Base-by-base conservation (phyloP, 2,797 vertebrate genomes). In the Orestias chungarensis region DNA sequence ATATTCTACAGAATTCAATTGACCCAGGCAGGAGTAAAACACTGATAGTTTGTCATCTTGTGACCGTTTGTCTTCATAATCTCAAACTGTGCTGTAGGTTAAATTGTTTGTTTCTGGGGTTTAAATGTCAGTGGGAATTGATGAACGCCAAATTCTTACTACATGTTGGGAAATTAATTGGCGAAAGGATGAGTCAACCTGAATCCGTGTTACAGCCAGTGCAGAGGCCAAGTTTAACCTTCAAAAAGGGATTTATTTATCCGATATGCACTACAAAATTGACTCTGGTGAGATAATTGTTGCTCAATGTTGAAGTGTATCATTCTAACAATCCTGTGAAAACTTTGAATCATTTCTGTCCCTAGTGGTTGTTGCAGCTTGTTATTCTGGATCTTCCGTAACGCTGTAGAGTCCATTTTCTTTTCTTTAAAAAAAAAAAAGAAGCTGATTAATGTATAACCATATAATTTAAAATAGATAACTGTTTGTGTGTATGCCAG, bases 401-500 rank as follows among this genome's bases (percentile, higher is more conserved):
- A n/a, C n/a, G 29, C 52, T 54, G 12, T 25, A 54, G 12, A 54
- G 14, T 54, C 17, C n/a, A n/a, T n/a, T 1, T 12, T 12, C 25
- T 12, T 27, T 14, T 27, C 27, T 6, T 1, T 14, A 14, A 25
- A 23, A n/a, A n/a, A 50, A 50, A 11, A 47, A 23, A 25, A 27
- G 27, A 29, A 8, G 52, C 18, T 31, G 52, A 14, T 29, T 1
- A 54, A 12, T 54, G n/a, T 12, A 31, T 31, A 29, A 55, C 52
- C 6, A 23, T 47, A 47, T 59, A 59, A 18, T 10, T 7, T 31
- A 31, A 20, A 31, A 3, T 59, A 33, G 18, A 55, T 11, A n/a
- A n/a, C n/a, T 72, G 10, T 74, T 17, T 77, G 62, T 74, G 66
- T 82, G 15, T 66, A 31, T 49, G 71, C 64, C 82, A 85, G 77